Evolutionary conservation across 2,888 invertebrate species (phyloP), one percentile per base, ranked within the genome.

Genomic region (Melolontha melolontha): DNA sequence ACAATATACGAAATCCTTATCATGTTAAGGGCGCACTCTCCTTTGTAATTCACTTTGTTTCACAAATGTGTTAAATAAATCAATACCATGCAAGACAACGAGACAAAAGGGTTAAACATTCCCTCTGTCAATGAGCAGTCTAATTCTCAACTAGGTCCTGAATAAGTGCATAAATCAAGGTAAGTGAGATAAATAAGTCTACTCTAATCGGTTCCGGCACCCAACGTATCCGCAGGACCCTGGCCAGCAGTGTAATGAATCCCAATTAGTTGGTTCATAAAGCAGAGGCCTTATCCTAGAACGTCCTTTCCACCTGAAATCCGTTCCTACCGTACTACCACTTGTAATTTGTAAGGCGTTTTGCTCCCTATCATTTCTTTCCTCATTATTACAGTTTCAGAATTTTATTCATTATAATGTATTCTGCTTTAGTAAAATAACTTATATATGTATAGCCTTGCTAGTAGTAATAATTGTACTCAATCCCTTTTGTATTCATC

Each of bases 141-240:
- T 69, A 73, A 72, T 76, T 75, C 76, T 74, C 75, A 74, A 75
- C 73, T 73, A 42, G 69, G 73, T 75, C 76, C 75, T 77, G 50
- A 79, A 78, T 78, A 79, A 77, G 78, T 79, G 76, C 75, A 79
- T 79, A 79, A 79, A 79, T 79, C 78, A 79, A 75, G 74, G 78
- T 79, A 79, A 78, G 77, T 76, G 77, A 79, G 78, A 79, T 78
- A 78, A 78, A 79, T 78, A 79, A 79, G 79, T 77, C 79, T 73
- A 71, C 72, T 70, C 77, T 78, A 78, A 79, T 79, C 79, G 77
- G 77, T 39, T 47, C 47, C 39, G 74, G 75, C 76, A 77, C 77
- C 78, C 77, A 77, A 75, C 76, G 71, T 77, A 76, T 76, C 76
- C 77, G 71, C 78, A 78, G 78, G 76, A 78, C 77, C 75, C 77